phyloP scores from a whole-genome alignment of 2,888 invertebrate genomes.

The Lasioglossum villosulum region DNA sequence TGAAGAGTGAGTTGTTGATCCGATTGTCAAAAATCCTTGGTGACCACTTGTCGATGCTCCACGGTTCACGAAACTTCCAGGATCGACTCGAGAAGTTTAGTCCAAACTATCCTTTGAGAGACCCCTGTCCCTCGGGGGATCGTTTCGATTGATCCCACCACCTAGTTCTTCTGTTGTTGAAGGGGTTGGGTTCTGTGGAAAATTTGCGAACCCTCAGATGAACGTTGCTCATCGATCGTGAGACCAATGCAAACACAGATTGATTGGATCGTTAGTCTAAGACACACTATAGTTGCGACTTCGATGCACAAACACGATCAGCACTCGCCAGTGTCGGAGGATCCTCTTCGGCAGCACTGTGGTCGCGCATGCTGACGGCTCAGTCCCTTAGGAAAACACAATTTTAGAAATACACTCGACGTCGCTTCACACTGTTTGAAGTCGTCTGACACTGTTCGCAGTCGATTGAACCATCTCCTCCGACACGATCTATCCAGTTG shows the following conservation, averaged over 20 bases:
- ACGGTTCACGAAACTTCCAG: neutral
- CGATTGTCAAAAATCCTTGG: neutral
- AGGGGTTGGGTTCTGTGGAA: neutral
- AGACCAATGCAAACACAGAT: slow-evolving; percentile 13
- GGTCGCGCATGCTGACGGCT: neutral
- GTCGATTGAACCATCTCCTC: neutral
- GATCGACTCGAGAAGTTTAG: neutral
- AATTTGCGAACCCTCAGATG: neutral
- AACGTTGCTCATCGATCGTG: slow-evolving; percentile 1
- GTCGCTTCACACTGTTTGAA: neutral
- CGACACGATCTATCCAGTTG: neutral
- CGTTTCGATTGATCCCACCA: neutral
- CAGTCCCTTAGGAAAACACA: neutral
- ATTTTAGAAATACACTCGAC: neutral
- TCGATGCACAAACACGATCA: slow-evolving; percentile 1
- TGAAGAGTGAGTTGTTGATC: neutral
- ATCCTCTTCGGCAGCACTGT: neutral
- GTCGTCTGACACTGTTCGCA: neutral
- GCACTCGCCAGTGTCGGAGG: neutral
- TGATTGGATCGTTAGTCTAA: neutral
- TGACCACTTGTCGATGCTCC: neutral
- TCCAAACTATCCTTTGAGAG: neutral
- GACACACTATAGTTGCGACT: neutral
- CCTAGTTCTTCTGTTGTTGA: neutral
- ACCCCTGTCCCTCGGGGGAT: neutral